Conservation (phyloP, 1,140 invertebrate species). For the Drosophila aff. region DNA sequence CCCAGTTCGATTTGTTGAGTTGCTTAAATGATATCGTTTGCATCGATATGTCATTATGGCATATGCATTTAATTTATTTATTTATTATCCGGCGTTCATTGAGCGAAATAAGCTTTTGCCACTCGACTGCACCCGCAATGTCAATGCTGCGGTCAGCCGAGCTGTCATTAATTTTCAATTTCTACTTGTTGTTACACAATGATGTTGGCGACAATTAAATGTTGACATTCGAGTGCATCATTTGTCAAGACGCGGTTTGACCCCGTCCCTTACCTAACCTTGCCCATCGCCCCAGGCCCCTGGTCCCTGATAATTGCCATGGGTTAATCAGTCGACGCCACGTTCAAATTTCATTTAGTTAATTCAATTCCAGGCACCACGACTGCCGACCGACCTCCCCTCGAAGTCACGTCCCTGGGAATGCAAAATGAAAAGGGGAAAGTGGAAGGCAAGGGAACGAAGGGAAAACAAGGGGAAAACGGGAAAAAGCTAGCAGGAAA, state of each 20-base stretch:
- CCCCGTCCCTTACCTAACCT: background rate
- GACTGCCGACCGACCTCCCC: slow-evolving; percentile 5
- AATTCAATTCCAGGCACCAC: slow-evolving; percentile 44
- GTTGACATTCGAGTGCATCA: slow-evolving; percentile 55
- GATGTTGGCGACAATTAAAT: slow-evolving; percentile 68
- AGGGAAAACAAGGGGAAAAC: background rate
- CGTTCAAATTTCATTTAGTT: slow-evolving; percentile 80
- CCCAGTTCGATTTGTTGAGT: slow-evolving; percentile 1
- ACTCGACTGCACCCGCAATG: slow-evolving; percentile 24
- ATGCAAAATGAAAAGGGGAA: slow-evolving; percentile 24
- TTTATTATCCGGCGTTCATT: slow-evolving; percentile 19
- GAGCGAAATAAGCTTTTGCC: slow-evolving; percentile 31
- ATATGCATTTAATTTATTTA: slow-evolving; percentile 27
- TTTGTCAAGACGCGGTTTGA: slow-evolving; percentile 16
- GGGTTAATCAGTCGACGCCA: slow-evolving; percentile 51
- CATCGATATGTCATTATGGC: background rate
- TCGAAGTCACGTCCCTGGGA: slow-evolving; percentile 54
- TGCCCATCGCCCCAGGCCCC: no score
- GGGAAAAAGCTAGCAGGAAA: background rate
- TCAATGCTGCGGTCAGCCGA: slow-evolving; percentile 54
- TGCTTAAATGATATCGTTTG: slow-evolving; percentile 5
- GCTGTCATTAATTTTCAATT: slow-evolving; percentile 72
- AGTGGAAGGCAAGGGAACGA: no score
- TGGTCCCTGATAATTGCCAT: slow-evolving; percentile 8
- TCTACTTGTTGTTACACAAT: slow-evolving; percentile 56